These are phyloP conservation scores for Rhodophaea formosa DNA, from an alignment of 2,888 invertebrate genomes.

Conservation along the genomic window DNA sequence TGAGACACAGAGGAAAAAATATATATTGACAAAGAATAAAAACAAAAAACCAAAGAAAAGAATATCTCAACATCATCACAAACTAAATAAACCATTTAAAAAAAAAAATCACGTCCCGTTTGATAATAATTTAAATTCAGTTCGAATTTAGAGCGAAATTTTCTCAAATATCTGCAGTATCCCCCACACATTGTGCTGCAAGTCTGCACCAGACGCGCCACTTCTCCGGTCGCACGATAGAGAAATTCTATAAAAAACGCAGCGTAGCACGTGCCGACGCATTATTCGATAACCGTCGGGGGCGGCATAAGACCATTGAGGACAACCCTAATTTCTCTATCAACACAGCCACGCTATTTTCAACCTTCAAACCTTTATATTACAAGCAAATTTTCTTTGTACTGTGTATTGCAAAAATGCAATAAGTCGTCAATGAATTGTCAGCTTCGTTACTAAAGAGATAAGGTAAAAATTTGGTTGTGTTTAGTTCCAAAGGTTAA, in stretches of 20 bases:
- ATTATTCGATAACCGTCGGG: slow-evolving; percentile 80
- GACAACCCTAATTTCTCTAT: slow-evolving; percentile 67
- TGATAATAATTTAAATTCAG: slow-evolving; percentile 11
- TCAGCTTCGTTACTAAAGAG: neutral
- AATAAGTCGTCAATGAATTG: neutral
- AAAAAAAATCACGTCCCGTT: neutral
- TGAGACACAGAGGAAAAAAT: neutral
- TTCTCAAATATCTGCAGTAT: slow-evolving; percentile 11
- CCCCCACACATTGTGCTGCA: slow-evolving; percentile 47
- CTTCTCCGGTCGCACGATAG: slow-evolving; percentile 71
- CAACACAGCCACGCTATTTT: slow-evolving; percentile 27
- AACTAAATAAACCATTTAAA: slow-evolving; percentile 6
- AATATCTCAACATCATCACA: neutral
- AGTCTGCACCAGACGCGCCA: slow-evolving; percentile 67
- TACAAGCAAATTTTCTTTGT: slow-evolving; percentile 32
- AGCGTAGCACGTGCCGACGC: slow-evolving; percentile 66
- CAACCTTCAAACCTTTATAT: slow-evolving; percentile 21
- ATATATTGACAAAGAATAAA: neutral
- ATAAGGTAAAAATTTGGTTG: slow-evolving; percentile 31
- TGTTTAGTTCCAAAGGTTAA: slow-evolving; percentile 23
- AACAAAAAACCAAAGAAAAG: neutral
- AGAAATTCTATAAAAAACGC: slow-evolving; percentile 75
- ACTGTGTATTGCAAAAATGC: neutral
- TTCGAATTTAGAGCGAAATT: slow-evolving; percentile 4
- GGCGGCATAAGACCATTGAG: slow-evolving; percentile 72